phyloP scores from a whole-genome alignment of 1,140 invertebrate species.

The Cardiocondyla obscurior region DNA sequence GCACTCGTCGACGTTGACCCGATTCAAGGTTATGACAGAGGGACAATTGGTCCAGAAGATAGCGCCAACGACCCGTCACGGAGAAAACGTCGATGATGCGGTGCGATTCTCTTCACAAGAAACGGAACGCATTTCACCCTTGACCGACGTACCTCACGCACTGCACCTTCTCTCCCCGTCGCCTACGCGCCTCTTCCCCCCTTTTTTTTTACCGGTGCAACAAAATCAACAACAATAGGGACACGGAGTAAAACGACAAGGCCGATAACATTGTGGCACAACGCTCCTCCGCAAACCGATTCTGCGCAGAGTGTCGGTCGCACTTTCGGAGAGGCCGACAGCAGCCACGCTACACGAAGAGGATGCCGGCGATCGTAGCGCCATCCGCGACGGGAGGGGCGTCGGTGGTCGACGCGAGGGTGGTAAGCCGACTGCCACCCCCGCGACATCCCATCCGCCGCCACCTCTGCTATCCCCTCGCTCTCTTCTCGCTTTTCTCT shows the following conservation, averaged over 20 bases:
- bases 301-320: constrained; percentile 65
- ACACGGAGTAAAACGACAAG: constrained; percentile 67
- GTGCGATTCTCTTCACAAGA: constrained; percentile 6
- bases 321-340: constrained; percentile 37
- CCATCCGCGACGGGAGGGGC: constrained; percentile 53
- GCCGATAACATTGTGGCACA: constrained; percentile 70
- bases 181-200: not conserved
- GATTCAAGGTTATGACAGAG: constrained; percentile 43
- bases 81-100: constrained; percentile 32
- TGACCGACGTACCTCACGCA: constrained; percentile 25
- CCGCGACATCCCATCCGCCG: constrained; percentile 55
- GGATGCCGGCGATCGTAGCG: constrained; percentile 66
- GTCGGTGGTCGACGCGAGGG: constrained; percentile 51
- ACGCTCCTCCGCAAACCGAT: constrained; percentile 59
- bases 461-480: constrained; percentile 23
- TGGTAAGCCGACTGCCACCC: constrained; percentile 38
- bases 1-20: not conserved
- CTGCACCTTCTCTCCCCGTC: constrained; percentile 7
- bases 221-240: constrained; percentile 64
- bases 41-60: constrained; percentile 36
- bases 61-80: constrained; percentile 18
- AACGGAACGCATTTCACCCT: constrained; percentile 12
- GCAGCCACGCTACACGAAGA: constrained; percentile 63
- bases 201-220: constrained; percentile 25
- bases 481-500: constrained; percentile 41